These are phyloP conservation scores for Zoanthus sociatus DNA, from an alignment of 92 coral and sea anemone species.

Conservation along the genomic window DNA sequence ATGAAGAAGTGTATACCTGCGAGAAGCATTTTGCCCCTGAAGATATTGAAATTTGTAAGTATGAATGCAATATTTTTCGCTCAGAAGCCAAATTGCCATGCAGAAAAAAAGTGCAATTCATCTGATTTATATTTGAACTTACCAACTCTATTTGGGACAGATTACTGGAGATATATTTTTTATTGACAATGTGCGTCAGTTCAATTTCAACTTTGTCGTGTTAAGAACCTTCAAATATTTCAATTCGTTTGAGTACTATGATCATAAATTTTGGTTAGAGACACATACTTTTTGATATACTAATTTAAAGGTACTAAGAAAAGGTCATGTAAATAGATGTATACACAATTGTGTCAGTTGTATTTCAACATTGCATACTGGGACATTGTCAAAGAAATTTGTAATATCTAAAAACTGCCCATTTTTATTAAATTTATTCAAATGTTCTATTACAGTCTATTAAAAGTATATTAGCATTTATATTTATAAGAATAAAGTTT, in stretches of 20 bases:
- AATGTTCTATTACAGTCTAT: too few species aligned
- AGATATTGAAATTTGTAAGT: conserved; percentile 14
- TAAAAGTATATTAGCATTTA: too few species aligned
- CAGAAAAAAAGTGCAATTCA: conserved; percentile 43
- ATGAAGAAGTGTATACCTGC: conserved; percentile 19
- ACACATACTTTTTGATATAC: background rate
- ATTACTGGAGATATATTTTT: background rate
- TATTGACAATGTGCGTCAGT: background rate
- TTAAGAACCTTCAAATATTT: background rate
- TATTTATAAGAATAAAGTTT: too few species aligned
- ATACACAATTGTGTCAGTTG: background rate
- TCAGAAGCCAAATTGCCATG: conserved; percentile 57
- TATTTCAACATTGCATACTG: too few species aligned
- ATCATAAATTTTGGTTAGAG: background rate
- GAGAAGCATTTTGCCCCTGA: conserved; percentile 46
- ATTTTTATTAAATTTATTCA: too few species aligned
- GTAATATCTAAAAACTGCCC: too few species aligned
- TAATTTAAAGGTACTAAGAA: background rate
- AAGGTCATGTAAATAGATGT: background rate
- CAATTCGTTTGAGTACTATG: background rate
- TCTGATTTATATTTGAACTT: background rate
- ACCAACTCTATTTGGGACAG: background rate
- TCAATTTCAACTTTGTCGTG: background rate
- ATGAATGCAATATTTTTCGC: background rate
- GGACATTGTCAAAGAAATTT: too few species aligned